Conservation (phyloP, 1,140 invertebrate species). For the Drosophila prosaltans region DNA sequence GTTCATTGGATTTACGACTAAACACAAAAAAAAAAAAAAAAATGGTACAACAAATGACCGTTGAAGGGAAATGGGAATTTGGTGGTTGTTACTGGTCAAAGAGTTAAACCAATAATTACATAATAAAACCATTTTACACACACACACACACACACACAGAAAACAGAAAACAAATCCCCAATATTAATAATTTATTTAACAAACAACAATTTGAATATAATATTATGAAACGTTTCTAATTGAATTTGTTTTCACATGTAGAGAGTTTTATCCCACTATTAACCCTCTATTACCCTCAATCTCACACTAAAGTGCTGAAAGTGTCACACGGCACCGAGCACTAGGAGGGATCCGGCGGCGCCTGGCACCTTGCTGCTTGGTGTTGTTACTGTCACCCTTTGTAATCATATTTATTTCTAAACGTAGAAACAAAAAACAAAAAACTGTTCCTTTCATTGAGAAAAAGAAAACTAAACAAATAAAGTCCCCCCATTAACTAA, state of each 20-base stretch:
- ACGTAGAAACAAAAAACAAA: slow-evolving; percentile 45
- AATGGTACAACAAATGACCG: too few species aligned
- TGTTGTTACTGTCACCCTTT: slow-evolving; percentile 62
- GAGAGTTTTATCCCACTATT: too few species aligned
- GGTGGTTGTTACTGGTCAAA: background rate
- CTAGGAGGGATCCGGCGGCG: slow-evolving; percentile 44
- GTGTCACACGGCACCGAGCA: too few species aligned
- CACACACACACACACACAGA: background rate
- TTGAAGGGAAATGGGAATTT: background rate
- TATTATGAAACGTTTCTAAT: background rate
- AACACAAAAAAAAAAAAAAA: slow-evolving; percentile 1
- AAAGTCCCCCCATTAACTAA: too few species aligned
- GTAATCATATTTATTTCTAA: slow-evolving; percentile 60
- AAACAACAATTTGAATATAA: background rate
- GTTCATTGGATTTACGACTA: slow-evolving; percentile 32
- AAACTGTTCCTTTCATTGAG: background rate
- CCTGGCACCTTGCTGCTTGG: slow-evolving; percentile 46
- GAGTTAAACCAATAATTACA: slow-evolving; percentile 9
- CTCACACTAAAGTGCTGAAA: too few species aligned
- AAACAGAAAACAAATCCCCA: background rate
- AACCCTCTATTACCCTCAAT: too few species aligned
- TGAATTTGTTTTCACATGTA: background rate
- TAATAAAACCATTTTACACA: background rate
- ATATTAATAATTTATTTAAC: background rate
- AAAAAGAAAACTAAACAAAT: too few species aligned